Conservation (phyloP, 2,888 invertebrate species). For the Heliconius charithonia region DNA sequence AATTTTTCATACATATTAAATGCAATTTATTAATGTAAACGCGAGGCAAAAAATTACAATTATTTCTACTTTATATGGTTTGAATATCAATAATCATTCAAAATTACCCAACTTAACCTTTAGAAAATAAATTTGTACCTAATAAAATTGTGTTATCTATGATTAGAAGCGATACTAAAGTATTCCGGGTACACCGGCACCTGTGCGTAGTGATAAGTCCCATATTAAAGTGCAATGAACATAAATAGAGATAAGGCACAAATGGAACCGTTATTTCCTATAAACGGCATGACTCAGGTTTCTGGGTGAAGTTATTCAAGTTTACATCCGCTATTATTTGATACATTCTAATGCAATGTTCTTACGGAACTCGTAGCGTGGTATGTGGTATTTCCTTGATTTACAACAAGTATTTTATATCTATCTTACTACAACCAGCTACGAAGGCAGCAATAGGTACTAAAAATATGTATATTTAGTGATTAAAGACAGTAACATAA, state of each 20-base stretch:
- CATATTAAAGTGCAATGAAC: conserved; percentile 35
- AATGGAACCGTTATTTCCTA: conserved; percentile 42
- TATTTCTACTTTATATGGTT: neutral
- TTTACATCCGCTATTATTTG: conserved; percentile 33
- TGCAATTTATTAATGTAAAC: neutral
- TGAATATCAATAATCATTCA: neutral
- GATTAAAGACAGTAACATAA: conserved; percentile 4
- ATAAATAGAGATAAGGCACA: conserved; percentile 45
- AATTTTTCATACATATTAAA: neutral
- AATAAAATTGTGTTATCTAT: conserved; percentile 16
- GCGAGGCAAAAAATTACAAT: neutral
- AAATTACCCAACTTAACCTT: neutral
- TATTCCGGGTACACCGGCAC: conserved; percentile 34
- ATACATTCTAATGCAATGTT: conserved; percentile 25
- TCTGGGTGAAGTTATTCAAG: conserved; percentile 30
- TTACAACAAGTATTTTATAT: conserved; percentile 3
- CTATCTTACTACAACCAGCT: neutral
- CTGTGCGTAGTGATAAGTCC: conserved; percentile 38
- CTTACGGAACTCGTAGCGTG: conserved; percentile 16
- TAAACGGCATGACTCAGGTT: conserved; percentile 38
- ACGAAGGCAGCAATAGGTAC: neutral
- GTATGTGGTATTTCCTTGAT: conserved; percentile 19
- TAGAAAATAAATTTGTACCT: neutral
- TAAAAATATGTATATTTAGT: neutral
- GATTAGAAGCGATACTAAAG: conserved; percentile 29